Evolutionary conservation across 2,113 vertebrate genomes (phyloP).

Genomic region (Oostethus manadensis): DNA sequence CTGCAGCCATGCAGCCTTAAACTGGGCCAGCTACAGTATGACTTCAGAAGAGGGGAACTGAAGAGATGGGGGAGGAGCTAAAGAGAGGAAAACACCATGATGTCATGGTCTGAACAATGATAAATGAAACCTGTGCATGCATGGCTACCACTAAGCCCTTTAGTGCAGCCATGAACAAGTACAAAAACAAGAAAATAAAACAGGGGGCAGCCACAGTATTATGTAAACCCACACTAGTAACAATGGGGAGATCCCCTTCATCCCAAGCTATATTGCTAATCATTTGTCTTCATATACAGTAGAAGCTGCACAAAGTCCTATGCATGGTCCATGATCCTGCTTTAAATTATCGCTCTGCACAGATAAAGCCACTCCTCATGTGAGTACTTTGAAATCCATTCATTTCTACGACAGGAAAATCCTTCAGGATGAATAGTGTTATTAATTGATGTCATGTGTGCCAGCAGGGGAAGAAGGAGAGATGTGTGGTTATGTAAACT

Average conservation of each 20-base stretch:
- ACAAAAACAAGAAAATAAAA: constrained; percentile 22
- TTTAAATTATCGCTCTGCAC: constrained; percentile 21
- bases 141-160: constrained; percentile 16
- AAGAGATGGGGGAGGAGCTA: constrained; percentile 2
- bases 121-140: constrained; percentile 28
- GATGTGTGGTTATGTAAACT: constrained; percentile 25
- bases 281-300: no score
- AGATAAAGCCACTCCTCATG: constrained; percentile 30
- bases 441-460: constrained; percentile 45
- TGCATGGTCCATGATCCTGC: background rate
- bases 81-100: constrained; percentile 22
- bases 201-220: constrained; percentile 7
- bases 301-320: no score
- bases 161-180: constrained; percentile 16
- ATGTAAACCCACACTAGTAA: constrained; percentile 30
- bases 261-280: background rate
- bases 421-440: constrained; percentile 23
- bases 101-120: constrained; percentile 26
- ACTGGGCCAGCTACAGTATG: constrained; percentile 52
- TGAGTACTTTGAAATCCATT: constrained; percentile 18
- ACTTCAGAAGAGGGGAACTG: constrained; percentile 47
- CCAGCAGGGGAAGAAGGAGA: constrained; percentile 31
- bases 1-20: constrained; percentile 42
- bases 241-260: constrained; percentile 34
- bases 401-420: constrained; percentile 19